Base-by-base conservation (phyloP, 2,113 vertebrate species). In the Coracopsis vasa region DNA sequence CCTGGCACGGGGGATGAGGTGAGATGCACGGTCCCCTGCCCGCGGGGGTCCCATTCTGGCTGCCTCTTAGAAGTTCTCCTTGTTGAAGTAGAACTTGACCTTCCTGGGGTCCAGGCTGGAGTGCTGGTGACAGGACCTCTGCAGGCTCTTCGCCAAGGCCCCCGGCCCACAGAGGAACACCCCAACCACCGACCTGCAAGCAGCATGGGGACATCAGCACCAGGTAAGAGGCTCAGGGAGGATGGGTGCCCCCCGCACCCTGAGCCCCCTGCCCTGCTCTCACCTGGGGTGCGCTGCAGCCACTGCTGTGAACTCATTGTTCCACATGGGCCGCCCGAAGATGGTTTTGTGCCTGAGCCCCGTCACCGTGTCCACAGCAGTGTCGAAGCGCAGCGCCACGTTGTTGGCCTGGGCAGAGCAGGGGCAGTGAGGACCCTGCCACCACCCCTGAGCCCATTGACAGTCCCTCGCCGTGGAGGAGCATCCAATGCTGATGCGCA, bases 11-110 rank as follows among this genome's bases (percentile, higher is more conserved):
- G 12, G 14, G 5, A 13, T 31, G 53, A 85, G 73, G 48, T 8
- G 16, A 24, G 21, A 19, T 13, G 16, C 64, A 50, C 25, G 6
- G 5, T 60, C 24, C 5, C 28, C 48, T 44, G 44, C 21, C 41
- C 0, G 0, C 54, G 18, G 44, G 13, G 16, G 3, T 19, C 3
- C 20, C 48, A 51, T 39, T 64, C 39, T 31, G 0, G 1, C 77
- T 90, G 5, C 77, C n/a, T 4, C 71, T 99, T 96, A 99, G 78
- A 99, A 99, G 70, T 99, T 99, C 92, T 99, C 99, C 92, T 99
- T 99, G 98, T 99, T 99, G 97, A 99, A 99, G 93, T 99, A 99
- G 97, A 99, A 99, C 79, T 98, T 98, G 85, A 99, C 99, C 80
- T 99, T 99, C 35, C 99, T 98, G 53, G 98, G 98, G 97, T 99